phyloP scores from a whole-genome alignment of 2,888 invertebrate genomes.

The Thumatha senex region DNA sequence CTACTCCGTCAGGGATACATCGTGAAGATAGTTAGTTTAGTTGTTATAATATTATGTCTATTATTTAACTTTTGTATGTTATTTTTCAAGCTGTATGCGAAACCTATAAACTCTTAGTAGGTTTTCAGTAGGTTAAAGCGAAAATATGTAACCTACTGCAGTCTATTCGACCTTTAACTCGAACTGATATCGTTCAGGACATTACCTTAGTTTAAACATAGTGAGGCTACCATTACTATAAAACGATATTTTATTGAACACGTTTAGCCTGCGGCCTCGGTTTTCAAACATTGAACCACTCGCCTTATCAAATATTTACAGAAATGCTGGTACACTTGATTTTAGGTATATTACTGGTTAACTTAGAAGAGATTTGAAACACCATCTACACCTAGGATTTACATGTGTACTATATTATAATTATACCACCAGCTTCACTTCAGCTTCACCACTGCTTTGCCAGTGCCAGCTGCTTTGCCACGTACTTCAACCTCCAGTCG shows the following conservation, averaged over 20 bases:
- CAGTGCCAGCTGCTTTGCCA: too few relatives aligned
- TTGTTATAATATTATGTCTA: too few relatives aligned
- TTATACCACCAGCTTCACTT: too few relatives aligned
- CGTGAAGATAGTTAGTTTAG: too few relatives aligned
- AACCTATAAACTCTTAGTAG: too few relatives aligned
- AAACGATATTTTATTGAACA: background rate
- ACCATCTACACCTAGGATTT: background rate
- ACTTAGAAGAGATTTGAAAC: background rate
- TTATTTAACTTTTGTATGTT: too few relatives aligned
- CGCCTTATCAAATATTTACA: constrained; percentile 8
- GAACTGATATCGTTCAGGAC: constrained; percentile 1
- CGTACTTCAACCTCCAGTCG: too few relatives aligned
- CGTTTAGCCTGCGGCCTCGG: constrained; percentile 5
- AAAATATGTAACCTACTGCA: background rate
- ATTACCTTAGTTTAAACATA: constrained; percentile 4
- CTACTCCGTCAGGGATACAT: too few relatives aligned
- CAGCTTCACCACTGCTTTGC: background rate
- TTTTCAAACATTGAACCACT: constrained; percentile 3
- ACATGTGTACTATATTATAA: background rate
- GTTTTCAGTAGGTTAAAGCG: too few relatives aligned
- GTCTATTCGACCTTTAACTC: background rate
- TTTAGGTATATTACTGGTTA: background rate
- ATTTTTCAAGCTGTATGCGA: too few relatives aligned
- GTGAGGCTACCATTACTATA: constrained; percentile 1
- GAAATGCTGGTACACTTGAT: constrained; percentile 1